phyloP scores from a whole-genome alignment of 2,888 invertebrate species.

The Selenia dentaria region DNA sequence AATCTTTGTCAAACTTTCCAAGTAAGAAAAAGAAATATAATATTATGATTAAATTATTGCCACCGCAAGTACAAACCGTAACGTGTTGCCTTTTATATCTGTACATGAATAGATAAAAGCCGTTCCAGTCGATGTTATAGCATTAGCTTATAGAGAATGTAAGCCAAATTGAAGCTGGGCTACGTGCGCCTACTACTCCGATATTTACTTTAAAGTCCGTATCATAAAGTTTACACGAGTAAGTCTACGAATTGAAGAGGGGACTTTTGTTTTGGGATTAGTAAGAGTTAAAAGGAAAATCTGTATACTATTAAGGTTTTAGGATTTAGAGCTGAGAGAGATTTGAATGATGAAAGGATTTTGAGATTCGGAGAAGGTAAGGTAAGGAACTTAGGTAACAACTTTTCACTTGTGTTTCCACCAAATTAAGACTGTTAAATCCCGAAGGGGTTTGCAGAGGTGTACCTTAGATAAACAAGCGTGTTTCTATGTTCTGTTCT shows the following conservation, averaged over 20 bases:
- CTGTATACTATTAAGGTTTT: too few relatives aligned
- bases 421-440: too few relatives aligned
- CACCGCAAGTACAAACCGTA: slow-evolving; percentile 28
- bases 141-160: slow-evolving; percentile 39
- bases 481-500: too few relatives aligned
- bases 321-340: too few relatives aligned
- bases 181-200: slow-evolving; percentile 8
- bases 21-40: too few relatives aligned
- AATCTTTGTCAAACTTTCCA: too few relatives aligned
- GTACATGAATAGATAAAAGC: slow-evolving; percentile 50
- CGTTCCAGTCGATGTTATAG: slow-evolving; percentile 42
- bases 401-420: too few relatives aligned
- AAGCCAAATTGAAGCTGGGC: slow-evolving; percentile 27
- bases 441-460: too few relatives aligned
- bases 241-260: background rate
- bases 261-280: background rate
- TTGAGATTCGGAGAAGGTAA: too few relatives aligned
- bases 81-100: slow-evolving; percentile 48
- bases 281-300: background rate
- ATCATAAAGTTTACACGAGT: background rate
- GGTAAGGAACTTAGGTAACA: too few relatives aligned
- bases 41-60: slow-evolving; percentile 16
- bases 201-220: slow-evolving; percentile 4
- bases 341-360: too few relatives aligned
- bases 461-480: too few relatives aligned